These are phyloP conservation scores for Nymphalis urticae DNA, from an alignment of 2,888 invertebrate genomes.

Conservation along the genomic window DNA sequence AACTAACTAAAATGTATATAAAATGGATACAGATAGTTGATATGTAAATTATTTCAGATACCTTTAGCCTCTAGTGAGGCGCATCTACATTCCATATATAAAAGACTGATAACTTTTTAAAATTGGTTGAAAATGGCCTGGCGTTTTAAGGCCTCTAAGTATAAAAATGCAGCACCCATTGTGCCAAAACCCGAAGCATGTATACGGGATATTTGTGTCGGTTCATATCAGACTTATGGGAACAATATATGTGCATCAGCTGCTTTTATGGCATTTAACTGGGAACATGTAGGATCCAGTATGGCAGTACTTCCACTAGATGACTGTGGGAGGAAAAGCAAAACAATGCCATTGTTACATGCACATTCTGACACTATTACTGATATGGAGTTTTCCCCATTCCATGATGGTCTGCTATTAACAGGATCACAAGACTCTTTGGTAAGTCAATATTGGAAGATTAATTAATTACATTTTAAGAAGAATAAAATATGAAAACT, in stretches of 20 bases:
- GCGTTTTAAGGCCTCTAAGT: slow-evolving; percentile 98
- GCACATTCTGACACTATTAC: slow-evolving; percentile 95
- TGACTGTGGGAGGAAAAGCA: slow-evolving; percentile 93
- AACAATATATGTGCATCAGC: slow-evolving; percentile 97
- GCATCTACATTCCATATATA: slow-evolving; percentile 69
- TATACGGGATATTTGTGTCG: slow-evolving; percentile 93
- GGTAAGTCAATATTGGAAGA: slow-evolving; percentile 68
- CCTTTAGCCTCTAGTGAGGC: slow-evolving; percentile 43
- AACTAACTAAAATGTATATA: too few relatives aligned
- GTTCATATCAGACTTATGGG: slow-evolving; percentile 96
- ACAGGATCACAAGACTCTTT: slow-evolving; percentile 95
- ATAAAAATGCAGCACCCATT: slow-evolving; percentile 98
- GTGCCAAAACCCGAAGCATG: slow-evolving; percentile 96
- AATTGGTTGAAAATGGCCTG: slow-evolving; percentile 87
- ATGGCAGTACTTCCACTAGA: slow-evolving; percentile 93
- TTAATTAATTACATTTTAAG: background rate
- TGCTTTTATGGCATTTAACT: slow-evolving; percentile 96
- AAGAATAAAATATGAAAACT: background rate
- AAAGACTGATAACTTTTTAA: slow-evolving; percentile 72
- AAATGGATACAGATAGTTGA: background rate
- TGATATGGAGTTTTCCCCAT: slow-evolving; percentile 97
- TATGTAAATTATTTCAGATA: slow-evolving; percentile 52
- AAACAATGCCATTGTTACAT: slow-evolving; percentile 92
- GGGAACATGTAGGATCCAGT: slow-evolving; percentile 95
- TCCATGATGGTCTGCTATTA: slow-evolving; percentile 94